phyloP scores from a whole-genome alignment of 2,888 invertebrate genomes.

The Thalpophila matura region DNA sequence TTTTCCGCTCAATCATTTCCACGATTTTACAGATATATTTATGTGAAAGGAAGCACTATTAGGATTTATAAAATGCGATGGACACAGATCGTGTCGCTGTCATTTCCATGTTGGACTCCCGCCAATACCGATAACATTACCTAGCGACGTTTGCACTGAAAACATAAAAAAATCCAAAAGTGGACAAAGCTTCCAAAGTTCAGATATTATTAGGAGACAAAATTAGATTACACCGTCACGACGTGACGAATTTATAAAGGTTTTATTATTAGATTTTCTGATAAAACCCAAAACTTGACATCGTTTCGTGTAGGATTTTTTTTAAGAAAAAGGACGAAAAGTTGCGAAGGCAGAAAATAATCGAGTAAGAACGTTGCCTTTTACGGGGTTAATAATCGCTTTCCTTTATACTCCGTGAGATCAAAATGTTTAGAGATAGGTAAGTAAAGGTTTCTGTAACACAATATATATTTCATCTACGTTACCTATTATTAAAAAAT shows the following conservation, averaged over 20 bases:
- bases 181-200: slow-evolving; percentile 43
- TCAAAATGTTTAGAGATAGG: slow-evolving; percentile 14
- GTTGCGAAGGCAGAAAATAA: slow-evolving; percentile 33
- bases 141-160: slow-evolving; percentile 33
- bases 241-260: slow-evolving; percentile 63
- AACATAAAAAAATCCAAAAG: slow-evolving; percentile 42
- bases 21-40: slow-evolving; percentile 15
- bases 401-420: slow-evolving; percentile 12
- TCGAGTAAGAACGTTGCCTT: slow-evolving; percentile 22
- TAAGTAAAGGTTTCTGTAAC: too few species aligned
- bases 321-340: slow-evolving; percentile 27
- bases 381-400: slow-evolving; percentile 20
- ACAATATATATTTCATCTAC: not conserved
- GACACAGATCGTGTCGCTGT: slow-evolving; percentile 58
- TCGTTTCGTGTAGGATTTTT: slow-evolving; percentile 31
- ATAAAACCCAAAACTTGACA: slow-evolving; percentile 53
- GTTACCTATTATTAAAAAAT: not conserved
- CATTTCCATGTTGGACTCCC: slow-evolving; percentile 58
- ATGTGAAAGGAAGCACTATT: not conserved
- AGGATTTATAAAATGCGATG: slow-evolving; percentile 58
- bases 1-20: slow-evolving; percentile 10
- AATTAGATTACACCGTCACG: slow-evolving; percentile 55
- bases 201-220: slow-evolving; percentile 50
- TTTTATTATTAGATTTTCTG: slow-evolving; percentile 60
- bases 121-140: slow-evolving; percentile 58